A percentile compares a stretch with the other conserved stretches of the same genome.
Conservation (phyloP, 2,113 vertebrate genomes). For the Thryonomys swinderianus region DNA sequence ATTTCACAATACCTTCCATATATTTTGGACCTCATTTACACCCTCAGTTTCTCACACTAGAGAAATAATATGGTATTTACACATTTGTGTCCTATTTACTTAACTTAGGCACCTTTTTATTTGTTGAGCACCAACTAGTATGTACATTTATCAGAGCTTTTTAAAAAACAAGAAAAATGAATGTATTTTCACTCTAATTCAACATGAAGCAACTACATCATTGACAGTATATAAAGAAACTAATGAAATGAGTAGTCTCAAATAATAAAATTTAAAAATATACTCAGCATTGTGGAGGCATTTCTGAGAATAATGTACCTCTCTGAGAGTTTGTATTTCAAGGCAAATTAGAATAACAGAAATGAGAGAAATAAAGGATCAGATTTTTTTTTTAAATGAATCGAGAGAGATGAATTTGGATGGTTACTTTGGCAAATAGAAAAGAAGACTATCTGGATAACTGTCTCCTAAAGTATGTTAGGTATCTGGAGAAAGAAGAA, state of each 20-base stretch:
- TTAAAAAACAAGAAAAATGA: slow-evolving; percentile 24
- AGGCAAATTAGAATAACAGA: not conserved
- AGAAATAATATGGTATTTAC: no score
- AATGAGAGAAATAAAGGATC: not conserved
- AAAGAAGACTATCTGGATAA: not conserved
- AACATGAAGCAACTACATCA: not conserved
- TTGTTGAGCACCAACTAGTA: not conserved
- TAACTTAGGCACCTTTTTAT: not conserved
- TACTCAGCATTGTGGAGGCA: not conserved
- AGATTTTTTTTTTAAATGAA: not conserved
- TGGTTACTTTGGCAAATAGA: not conserved
- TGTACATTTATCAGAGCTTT: not conserved
- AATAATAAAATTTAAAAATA: slow-evolving; percentile 11
- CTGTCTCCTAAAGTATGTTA: slow-evolving; percentile 8
- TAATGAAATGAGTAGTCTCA: not conserved
- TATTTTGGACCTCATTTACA: no score
- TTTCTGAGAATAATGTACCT: not conserved
- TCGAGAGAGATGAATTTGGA: not conserved
- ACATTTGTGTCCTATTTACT: no score
- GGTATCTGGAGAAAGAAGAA: slow-evolving; percentile 1
- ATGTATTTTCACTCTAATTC: not conserved
- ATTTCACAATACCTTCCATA: no score
- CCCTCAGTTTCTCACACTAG: no score
- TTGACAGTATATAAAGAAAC: not conserved
- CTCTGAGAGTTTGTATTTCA: slow-evolving; percentile 17